A percentile compares a stretch with the other conserved stretches of the same genome.
Conservation (phyloP, 2,113 vertebrate species). For the Natator depressus region DNA sequence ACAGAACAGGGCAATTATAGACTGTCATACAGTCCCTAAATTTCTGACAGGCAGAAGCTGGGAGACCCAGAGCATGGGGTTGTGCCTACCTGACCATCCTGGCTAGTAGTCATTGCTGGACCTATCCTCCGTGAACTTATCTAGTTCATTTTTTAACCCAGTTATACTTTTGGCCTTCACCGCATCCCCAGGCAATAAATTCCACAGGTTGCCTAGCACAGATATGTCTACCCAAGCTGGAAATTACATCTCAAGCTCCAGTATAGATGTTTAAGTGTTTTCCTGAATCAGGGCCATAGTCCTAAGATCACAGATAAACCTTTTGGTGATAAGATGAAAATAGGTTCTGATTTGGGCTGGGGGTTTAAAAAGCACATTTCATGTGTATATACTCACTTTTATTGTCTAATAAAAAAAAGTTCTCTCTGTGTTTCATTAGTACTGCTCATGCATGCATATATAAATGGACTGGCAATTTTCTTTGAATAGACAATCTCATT, state of each 20-base stretch:
- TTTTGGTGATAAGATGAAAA: background rate
- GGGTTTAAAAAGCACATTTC: background rate
- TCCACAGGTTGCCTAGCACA: background rate
- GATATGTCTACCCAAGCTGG: background rate
- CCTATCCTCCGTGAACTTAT: background rate
- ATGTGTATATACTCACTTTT: constrained; percentile 3
- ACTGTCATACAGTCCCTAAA: background rate
- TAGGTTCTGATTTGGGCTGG: background rate
- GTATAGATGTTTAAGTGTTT: background rate
- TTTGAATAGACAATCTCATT: background rate
- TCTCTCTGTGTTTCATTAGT: constrained; percentile 39
- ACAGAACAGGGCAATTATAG: background rate
- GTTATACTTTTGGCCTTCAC: background rate
- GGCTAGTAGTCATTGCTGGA: too few species aligned
- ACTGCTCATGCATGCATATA: constrained; percentile 54
- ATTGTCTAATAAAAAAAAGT: background rate
- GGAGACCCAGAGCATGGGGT: background rate
- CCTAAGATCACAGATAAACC: background rate
- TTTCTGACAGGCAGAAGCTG: too few species aligned
- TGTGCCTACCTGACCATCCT: background rate
- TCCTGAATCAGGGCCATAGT: background rate
- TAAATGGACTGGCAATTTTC: constrained; percentile 34
- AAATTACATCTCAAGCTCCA: background rate
- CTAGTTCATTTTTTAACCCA: background rate
- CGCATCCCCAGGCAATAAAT: background rate